Evolutionary conservation across 1,140 invertebrate species (phyloP), one percentile per base, ranked within the genome.

Genomic region (Drosophila mayri): DNA sequence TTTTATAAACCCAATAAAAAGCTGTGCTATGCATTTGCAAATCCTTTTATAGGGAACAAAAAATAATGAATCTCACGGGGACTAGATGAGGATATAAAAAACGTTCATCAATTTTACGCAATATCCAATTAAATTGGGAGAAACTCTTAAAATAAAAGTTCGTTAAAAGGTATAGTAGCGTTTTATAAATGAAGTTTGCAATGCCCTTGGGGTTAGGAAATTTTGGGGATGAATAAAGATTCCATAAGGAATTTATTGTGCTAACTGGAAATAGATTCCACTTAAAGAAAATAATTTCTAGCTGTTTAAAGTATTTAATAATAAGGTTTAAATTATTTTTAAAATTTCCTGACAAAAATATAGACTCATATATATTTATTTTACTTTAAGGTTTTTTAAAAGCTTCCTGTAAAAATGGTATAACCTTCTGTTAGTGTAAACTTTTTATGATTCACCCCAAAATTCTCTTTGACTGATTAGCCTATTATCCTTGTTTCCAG

Each of bases 1-100:
- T 16, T 63, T 65, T 66, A 66, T 37, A 70, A 62, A 38, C 30
- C 18, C 5, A 66, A 66, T 70, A 52, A 66, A 70, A 70, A 12
- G 38, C 35, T 28, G 35, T 9, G 30, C 35, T 25, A 49, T 9
- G 37, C 20, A 37, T 7, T 44, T 20, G n/a, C 37, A 43, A 61
- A 52, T 37, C 40, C 30, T 40, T n/a, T 14, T 37, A 43, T 43
- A 37, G n/a, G 14, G 30, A 43, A 16, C 0, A 9, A 20, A n/a
- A 14, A 20, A 20, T 14, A 18, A 52, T n/a, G 20, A 35, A 18
- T 38, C 32, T 32, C 46, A 18, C 22, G 12, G 12, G 6, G 60
- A 11, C 18, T 35, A 30, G 12, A 12, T 47, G n/a, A 28, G 32
- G 12, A 41, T 54, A 63, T 63, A 50, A 68, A 66, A 68, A 68